Percentiles rank a stretch among this genome's conserved stretches.
Evolutionary conservation across 1,140 invertebrate species (phyloP).

Genomic region (Parasteatoda tepidariorum): DNA sequence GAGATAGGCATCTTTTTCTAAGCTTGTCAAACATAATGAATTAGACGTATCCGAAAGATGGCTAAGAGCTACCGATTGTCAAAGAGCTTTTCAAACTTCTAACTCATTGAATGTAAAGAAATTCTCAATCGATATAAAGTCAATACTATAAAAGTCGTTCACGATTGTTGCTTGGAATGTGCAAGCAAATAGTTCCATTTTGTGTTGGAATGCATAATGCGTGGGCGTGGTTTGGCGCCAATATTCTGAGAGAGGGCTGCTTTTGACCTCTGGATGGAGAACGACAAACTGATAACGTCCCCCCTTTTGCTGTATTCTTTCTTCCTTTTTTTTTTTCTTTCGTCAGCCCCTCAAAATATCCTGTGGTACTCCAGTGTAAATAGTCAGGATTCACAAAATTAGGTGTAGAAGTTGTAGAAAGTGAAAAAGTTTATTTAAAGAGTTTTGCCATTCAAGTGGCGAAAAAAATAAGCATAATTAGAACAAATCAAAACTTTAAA

Average conservation of each 20-base stretch:
- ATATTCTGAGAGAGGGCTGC: neutral
- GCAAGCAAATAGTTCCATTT: too few species aligned
- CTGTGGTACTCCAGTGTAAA: neutral
- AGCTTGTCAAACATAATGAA: too few species aligned
- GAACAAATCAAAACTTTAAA: too few species aligned
- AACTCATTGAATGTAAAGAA: neutral
- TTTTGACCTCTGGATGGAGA: neutral
- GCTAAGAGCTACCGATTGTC: too few species aligned
- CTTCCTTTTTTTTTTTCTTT: neutral
- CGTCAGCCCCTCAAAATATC: neutral
- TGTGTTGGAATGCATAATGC: neutral
- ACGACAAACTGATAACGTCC: neutral
- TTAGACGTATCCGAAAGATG: too few species aligned
- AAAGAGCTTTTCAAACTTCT: neutral
- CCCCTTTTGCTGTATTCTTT: neutral
- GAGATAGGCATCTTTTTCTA: too few species aligned
- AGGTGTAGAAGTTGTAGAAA: too few species aligned
- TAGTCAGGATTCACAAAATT: too few species aligned
- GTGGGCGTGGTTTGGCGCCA: conserved; percentile 33
- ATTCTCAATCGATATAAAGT: neutral
- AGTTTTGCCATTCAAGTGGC: too few species aligned
- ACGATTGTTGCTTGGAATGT: too few species aligned
- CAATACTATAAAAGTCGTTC: neutral
- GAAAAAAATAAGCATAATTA: too few species aligned
- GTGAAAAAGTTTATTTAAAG: too few species aligned